Conservation (phyloP, 2,888 invertebrate genomes). For the Phortica magna region DNA sequence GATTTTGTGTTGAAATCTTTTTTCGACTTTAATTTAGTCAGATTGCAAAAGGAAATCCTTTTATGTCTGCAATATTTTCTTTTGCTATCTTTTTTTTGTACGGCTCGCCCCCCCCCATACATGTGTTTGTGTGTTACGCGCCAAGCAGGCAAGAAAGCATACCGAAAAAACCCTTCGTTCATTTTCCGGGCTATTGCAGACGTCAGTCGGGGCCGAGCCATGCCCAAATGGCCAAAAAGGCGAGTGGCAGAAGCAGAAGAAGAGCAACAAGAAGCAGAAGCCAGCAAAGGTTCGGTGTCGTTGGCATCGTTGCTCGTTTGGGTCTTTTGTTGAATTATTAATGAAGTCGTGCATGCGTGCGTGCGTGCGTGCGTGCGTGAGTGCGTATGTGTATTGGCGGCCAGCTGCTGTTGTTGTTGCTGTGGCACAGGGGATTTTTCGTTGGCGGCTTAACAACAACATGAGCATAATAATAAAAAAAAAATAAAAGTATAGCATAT, state of each 20-base stretch:
- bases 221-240: too few species aligned
- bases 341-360: slow-evolving; percentile 52
- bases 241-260: neutral
- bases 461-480: slow-evolving; percentile 31
- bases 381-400: neutral
- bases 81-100: too few species aligned
- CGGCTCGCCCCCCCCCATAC: too few species aligned
- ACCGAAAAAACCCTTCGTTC: neutral
- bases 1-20: slow-evolving; percentile 10
- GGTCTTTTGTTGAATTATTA: slow-evolving; percentile 64
- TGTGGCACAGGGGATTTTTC: slow-evolving; percentile 50
- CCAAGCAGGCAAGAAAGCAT: neutral
- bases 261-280: neutral
- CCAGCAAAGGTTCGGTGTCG: neutral
- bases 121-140: too few species aligned
- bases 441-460: neutral
- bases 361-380: slow-evolving; percentile 19
- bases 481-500: slow-evolving; percentile 39
- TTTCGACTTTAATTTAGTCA: slow-evolving; percentile 4
- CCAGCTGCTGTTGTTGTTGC: slow-evolving; percentile 49
- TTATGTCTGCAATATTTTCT: neutral
- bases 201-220: neutral
- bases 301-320: slow-evolving; percentile 9
- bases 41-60: neutral
- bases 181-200: slow-evolving; percentile 19